Conservation (phyloP, 2,113 vertebrate species). For the Macrotis lagotis region DNA sequence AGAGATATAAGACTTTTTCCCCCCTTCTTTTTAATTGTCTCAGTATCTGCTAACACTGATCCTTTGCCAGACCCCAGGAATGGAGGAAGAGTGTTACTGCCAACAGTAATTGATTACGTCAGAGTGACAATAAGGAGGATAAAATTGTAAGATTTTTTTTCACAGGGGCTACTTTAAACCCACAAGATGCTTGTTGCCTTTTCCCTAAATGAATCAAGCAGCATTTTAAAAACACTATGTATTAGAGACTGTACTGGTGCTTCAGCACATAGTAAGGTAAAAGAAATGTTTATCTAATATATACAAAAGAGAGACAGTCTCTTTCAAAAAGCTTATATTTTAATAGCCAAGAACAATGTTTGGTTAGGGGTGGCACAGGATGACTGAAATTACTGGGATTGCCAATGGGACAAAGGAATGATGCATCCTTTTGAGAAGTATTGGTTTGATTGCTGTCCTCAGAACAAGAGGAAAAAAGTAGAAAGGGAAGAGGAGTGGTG, state of each 20-base stretch:
- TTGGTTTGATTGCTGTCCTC: background rate
- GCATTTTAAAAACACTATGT: background rate
- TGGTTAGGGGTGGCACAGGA: background rate
- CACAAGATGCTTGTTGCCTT: background rate
- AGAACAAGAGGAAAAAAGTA: background rate
- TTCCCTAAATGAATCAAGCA: background rate
- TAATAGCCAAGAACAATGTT: background rate
- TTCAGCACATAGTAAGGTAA: background rate
- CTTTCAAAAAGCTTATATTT: background rate
- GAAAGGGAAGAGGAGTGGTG: background rate
- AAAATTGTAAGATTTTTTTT: background rate
- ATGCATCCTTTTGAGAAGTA: background rate
- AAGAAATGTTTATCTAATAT: background rate
- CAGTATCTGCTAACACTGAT: background rate
- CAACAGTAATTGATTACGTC: background rate
- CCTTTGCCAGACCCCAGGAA: background rate
- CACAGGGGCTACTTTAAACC: background rate
- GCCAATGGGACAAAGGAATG: background rate
- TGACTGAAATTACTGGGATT: background rate
- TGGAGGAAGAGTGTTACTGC: background rate
- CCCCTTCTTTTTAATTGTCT: background rate
- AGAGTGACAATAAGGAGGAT: background rate
- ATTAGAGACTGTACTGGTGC: background rate
- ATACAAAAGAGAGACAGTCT: background rate
- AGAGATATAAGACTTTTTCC: slow-evolving; percentile 8